phyloP scores from a whole-genome alignment of 2,888 invertebrate species.

The Brachypalpus laphriformis region DNA sequence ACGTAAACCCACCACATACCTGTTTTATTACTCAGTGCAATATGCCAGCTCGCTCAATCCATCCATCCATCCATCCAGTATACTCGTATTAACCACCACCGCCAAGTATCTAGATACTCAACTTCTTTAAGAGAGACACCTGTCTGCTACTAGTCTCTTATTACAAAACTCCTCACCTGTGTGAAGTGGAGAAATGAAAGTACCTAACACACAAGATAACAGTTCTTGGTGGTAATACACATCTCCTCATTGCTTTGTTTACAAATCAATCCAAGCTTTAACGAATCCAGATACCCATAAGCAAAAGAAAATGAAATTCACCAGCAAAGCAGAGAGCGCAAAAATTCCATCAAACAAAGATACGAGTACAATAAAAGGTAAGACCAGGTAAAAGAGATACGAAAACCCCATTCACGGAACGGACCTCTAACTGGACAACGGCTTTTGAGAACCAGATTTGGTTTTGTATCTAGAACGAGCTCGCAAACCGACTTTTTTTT shows the following conservation, averaged over 20 bases:
- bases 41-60: constrained; percentile 18
- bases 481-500: constrained; percentile 43
- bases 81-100: too few relatives aligned
- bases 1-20: constrained; percentile 13
- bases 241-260: constrained; percentile 58
- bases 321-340: constrained; percentile 31
- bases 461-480: constrained; percentile 14
- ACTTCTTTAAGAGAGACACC: constrained; percentile 65
- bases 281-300: constrained; percentile 25
- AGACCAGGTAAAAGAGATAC: constrained; percentile 30
- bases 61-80: constrained; percentile 1
- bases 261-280: constrained; percentile 13
- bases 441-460: constrained; percentile 22
- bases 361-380: not conserved
- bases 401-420: constrained; percentile 22
- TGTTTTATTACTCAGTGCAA: constrained; percentile 45
- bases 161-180: constrained; percentile 44
- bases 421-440: constrained; percentile 45
- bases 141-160: constrained; percentile 49
- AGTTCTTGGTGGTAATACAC: constrained; percentile 62
- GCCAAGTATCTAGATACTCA: not conserved
- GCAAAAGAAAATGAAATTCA: constrained; percentile 5
- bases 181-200: constrained; percentile 46
- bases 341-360: constrained; percentile 26
- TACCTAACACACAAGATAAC: constrained; percentile 57